Evolutionary conservation across 2,113 vertebrate genomes (phyloP), one percentile per base, ranked within the genome.

Genomic region (Haemorhous mexicanus): DNA sequence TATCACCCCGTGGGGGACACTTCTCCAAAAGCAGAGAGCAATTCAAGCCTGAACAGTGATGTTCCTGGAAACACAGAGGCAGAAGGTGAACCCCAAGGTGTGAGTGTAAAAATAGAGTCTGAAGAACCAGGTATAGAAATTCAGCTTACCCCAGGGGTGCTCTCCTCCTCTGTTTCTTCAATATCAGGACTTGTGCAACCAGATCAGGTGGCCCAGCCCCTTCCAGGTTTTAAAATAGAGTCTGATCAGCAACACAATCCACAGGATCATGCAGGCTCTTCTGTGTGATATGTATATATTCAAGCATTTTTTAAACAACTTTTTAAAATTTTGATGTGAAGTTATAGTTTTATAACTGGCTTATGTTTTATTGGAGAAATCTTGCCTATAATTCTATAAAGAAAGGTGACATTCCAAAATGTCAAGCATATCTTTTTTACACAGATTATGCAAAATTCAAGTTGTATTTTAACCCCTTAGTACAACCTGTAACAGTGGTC

Each of bases 271-370:
- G 80, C 97, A 92, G 95, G 93, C 96, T 97, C 97, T 96, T 94
- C 98, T 97, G 97, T 98, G 97, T 98, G 98, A 98, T 96, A 93
- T 98, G 97, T 98, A 98, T 84, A 98, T 98, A 98, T 91, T 95
- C 96, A 97, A 97, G 98, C 96, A 94, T 97, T 98, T 98, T 98
- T 98, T 98, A 97, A 98, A 97, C 95, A 89, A 95, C 98, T 98
- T 98, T 98, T 98, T 98, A 97, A 98, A 97, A 97, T 98, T 98
- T 98, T 98, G 98, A 98, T 98, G 98, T 98, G 98, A 98, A 98
- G 98, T 98, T 98, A 98, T 98, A 98, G 98, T 98, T 98, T 98
- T 98, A 98, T 98, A 98, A 98, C 98, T 98, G 98, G 98, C 97
- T 98, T 98, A 98, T 98, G 98, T 98, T 98, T 98, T 98, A 98